Evolutionary conservation across 2,113 vertebrate genomes (phyloP), one percentile per base, ranked within the genome.

Genomic region (Salvelinus sp.): DNA sequence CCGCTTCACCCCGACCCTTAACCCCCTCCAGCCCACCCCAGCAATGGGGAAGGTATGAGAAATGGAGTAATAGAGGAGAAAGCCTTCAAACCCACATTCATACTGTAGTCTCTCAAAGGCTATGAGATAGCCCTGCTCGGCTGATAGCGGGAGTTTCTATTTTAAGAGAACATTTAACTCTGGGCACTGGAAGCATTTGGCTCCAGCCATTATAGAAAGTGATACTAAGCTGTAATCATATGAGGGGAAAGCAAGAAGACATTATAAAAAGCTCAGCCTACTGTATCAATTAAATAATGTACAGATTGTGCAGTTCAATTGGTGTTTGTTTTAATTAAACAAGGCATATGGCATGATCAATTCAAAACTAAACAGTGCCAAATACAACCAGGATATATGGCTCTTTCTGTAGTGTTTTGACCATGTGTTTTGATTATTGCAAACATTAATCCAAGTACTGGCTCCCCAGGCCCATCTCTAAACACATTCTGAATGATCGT

Each of bases 401-500:
- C 69, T 33, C 57, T 3, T 27, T 3, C 22, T 47, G 13, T 6
- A 62, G 13, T 20, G 72, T 65, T 75, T 69, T 12, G 1, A 9
- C n/a, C 9, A 1, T n/a, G 63, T 67, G 60, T 58, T 78, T 14
- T 12, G 69, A 70, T 70, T 47, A 73, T 76, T 65, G 68, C 4
- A 79, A 79, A 72, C 47, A 28, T 57, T 27, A 57, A 71, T 57
- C 3, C 25, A 71, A 13, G 47, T n/a, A 27, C 48, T 20, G 47
- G 23, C 25, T 57, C 69, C 44, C 47, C 13, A 1, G 69, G 69
- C 44, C 22, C 48, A 20, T 54, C 23, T 13, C 47, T 71, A 71
- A 71, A 57, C 69, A 70, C 27, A 62, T 75, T 77, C 13, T 3
- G 67, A 60, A 65, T 27, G 13, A 62, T 60, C n/a, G n/a, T 75